phyloP scores from a whole-genome alignment of 2,888 invertebrate genomes.

The Prosapia bicincta region DNA sequence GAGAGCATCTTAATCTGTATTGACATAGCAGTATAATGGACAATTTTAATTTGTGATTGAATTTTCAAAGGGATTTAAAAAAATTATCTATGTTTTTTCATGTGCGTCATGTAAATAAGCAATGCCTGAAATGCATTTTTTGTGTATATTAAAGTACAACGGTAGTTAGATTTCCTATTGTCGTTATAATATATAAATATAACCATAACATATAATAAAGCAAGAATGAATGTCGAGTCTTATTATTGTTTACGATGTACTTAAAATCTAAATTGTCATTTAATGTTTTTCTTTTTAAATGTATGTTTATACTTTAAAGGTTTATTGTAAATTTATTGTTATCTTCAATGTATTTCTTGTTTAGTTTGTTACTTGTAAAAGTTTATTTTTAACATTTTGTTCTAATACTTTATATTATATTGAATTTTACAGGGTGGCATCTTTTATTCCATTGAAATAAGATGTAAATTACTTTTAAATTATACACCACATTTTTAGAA shows the following conservation, averaged over 20 bases:
- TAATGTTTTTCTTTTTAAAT: no score
- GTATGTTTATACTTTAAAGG: no score
- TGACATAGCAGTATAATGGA: background rate
- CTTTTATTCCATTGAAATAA: no score
- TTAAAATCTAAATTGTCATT: no score
- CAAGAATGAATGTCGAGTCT: background rate
- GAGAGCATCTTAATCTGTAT: background rate
- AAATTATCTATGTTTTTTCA: background rate
- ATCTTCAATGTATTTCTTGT: no score
- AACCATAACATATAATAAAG: background rate
- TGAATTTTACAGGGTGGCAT: no score
- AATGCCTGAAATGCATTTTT: slow-evolving; percentile 25
- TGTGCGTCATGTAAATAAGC: background rate
- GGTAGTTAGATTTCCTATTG: background rate
- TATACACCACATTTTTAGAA: no score
- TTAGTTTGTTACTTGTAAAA: no score
- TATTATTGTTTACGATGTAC: background rate
- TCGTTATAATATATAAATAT: background rate
- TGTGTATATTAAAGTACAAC: slow-evolving; percentile 2
- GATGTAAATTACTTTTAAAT: no score
- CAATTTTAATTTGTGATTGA: background rate
- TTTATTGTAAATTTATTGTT: no score
- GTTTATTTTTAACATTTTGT: no score
- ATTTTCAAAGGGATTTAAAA: background rate
- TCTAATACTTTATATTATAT: no score